Evolutionary conservation across 2,113 vertebrate genomes (phyloP), one percentile per base, ranked within the genome.

Genomic region (Ptilorrhoa leucosticta): DNA sequence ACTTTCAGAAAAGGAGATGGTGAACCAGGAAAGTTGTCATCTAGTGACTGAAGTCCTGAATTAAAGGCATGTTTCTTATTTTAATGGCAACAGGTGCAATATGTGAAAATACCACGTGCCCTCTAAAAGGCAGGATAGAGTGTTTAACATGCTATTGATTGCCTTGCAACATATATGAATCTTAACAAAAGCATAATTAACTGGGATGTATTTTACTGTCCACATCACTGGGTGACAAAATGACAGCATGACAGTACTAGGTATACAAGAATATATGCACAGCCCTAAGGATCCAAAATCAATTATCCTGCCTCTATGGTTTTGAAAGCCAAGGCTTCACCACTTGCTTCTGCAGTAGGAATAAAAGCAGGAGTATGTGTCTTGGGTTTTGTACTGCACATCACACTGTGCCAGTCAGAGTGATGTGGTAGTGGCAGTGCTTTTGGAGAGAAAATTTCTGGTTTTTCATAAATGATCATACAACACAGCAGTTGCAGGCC

Each of bases 211-310:
- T 70, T 82, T 63, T 73, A 81, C 33, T 10, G 56, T 71, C 53
- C 47, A 6, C 19, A 10, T 81, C 47, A 35, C n/a, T 44, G 24
- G 10, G 51, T 86, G 64, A n/a, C 7, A 5, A 48, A 65, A 24
- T 58, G 44, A 69, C 17, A 65, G 72, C 30, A 15, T 54, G 31
- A 26, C 37, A 69, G 20, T 61, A 15, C 12, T 33, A 57, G 39
- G 11, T 71, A 19, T n/a, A 28, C 7, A 2, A 9, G 14, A n/a
- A 15, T 45, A 19, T 24, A 9, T 0, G 2, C 24, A 30, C 14
- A 35, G 35, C 47, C 37, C 19, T 47, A 50, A 90, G 69, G 56
- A 87, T 17, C 28, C 20, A 40, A 26, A 47, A 60, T 71, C 61
- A 27, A 5, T 83, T 70, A 70, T 66, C 58, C n/a, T 51, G 47